Evolutionary conservation across 2,113 vertebrate species (phyloP), one percentile per base, ranked within the genome.

Genomic region (Nerophis ophidion): DNA sequence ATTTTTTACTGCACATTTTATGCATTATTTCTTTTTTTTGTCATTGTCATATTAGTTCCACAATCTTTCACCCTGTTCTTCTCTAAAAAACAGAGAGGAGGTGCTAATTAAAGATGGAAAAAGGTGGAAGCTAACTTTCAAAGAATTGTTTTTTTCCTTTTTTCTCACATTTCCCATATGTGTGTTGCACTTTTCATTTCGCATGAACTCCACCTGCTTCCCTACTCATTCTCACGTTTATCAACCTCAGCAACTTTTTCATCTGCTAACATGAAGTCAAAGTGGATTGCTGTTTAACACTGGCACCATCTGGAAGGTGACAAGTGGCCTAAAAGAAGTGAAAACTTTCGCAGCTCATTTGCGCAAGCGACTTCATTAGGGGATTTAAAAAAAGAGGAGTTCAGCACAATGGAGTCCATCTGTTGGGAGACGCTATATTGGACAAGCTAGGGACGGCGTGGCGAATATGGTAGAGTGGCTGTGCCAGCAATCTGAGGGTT

Each of bases 41-140:
- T 49, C 6, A 16, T 49, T 6, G 8, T 4, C 16, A 4, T 17
- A 4, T 2, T 49, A 16, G 8, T 16, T 8, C 48, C 7, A n/a
- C 7, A 49, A 49, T 49, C 15, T 26, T 26, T 26, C 19, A 26
- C 19, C 19, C 47, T 11, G 3, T 5, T n/a, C 40, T 10, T 4
- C 40, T 44, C 40, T 11, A 44, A 44, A 11, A 44, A 44, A 44
- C 40, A 44, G 40, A 44, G 11, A 4, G 70, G 81, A 88, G 82
- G 87, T 85, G 84, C 82, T 87, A 89, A 91, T 89, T 89, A 90
- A 82, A 81, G 84, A 56, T 74, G 26, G 6, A 40, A 74, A 76
- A 78, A 71, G 66, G 70, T 51, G 77, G 76, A 76, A 68, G 26
- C 26, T 2, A 26, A 26, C 26, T 26, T 26, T 26, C 26, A 26